Conservation (phyloP, 2,888 invertebrate species). For the Mellilla xanthometata region DNA sequence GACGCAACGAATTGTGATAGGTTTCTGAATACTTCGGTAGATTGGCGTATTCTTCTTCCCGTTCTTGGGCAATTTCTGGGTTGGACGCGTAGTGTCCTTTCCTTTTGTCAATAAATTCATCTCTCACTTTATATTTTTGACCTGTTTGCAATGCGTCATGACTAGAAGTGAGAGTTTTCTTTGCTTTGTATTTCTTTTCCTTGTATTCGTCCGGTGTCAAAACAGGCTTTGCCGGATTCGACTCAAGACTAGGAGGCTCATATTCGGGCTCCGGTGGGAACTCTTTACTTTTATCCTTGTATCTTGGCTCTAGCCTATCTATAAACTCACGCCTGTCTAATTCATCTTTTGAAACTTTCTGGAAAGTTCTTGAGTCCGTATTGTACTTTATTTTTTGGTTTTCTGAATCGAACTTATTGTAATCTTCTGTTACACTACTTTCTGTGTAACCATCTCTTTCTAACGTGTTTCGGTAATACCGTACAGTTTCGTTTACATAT, state of each 20-base stretch:
- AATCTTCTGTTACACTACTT: conserved; percentile 76
- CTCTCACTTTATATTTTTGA: conserved; percentile 72
- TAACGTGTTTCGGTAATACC: conserved; percentile 80
- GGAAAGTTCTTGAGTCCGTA: conserved; percentile 63
- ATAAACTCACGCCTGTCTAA: conserved; percentile 65
- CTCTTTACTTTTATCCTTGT: conserved; percentile 54
- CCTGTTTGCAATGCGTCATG: conserved; percentile 69
- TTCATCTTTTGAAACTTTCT: conserved; percentile 62
- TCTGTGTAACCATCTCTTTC: conserved; percentile 81
- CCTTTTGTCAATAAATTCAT: conserved; percentile 67
- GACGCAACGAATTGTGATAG: conserved; percentile 84
- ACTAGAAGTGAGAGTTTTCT: conserved; percentile 74
- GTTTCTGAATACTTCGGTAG: conserved; percentile 69
- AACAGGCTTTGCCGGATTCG: conserved; percentile 77
- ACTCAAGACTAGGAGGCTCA: conserved; percentile 87
- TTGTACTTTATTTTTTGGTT: conserved; percentile 69
- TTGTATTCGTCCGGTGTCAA: conserved; percentile 84
- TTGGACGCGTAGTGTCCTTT: conserved; percentile 84
- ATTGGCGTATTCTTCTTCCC: conserved; percentile 75
- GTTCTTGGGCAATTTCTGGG: conserved; percentile 82
- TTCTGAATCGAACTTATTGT: conserved; percentile 75
- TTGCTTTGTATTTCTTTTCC: conserved; percentile 75
- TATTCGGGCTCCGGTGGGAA: conserved; percentile 80
- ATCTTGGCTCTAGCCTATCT: conserved; percentile 57
- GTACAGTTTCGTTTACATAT: conserved; percentile 81